A percentile compares a stretch with the other conserved stretches of the same genome.
These are phyloP conservation scores for Andrena hattorfiana DNA, from an alignment of 2,888 invertebrate genomes.

Conservation along the genomic window DNA sequence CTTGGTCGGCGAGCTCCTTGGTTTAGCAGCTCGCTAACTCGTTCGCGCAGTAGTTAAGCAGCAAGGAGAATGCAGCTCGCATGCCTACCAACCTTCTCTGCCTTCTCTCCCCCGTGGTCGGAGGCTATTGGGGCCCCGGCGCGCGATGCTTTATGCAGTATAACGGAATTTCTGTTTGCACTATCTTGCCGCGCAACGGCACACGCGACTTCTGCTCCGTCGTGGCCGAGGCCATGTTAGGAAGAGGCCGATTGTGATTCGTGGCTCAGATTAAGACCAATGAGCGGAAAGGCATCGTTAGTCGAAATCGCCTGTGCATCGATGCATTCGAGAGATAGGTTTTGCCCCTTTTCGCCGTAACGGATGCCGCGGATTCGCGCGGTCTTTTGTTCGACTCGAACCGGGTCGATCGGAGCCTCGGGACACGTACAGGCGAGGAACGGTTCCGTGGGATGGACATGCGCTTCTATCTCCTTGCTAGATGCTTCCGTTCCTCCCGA, in stretches of 20 bases:
- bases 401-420: constrained; percentile 29
- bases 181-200: constrained; percentile 73
- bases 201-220: constrained; percentile 63
- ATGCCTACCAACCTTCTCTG: constrained; percentile 67
- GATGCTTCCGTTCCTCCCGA: not conserved
- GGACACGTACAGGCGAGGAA: constrained; percentile 12
- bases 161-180: constrained; percentile 80
- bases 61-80: constrained; percentile 80
- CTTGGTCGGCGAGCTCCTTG: constrained; percentile 47
- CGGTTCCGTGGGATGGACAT: not conserved
- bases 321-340: constrained; percentile 63
- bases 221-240: constrained; percentile 60
- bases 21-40: constrained; percentile 70
- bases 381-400: constrained; percentile 34
- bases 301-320: constrained; percentile 64
- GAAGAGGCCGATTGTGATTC: constrained; percentile 66
- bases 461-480: not conserved
- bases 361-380: constrained; percentile 44
- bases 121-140: constrained; percentile 16
- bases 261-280: constrained; percentile 65
- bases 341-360: constrained; percentile 49
- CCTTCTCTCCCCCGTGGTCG: constrained; percentile 16
- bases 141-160: constrained; percentile 74
- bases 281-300: constrained; percentile 67
- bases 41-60: constrained; percentile 78